A percentile compares a stretch with the other conserved stretches of the same genome.
Conservation (phyloP, 2,888 invertebrate species). For the Anaspis maculata region DNA sequence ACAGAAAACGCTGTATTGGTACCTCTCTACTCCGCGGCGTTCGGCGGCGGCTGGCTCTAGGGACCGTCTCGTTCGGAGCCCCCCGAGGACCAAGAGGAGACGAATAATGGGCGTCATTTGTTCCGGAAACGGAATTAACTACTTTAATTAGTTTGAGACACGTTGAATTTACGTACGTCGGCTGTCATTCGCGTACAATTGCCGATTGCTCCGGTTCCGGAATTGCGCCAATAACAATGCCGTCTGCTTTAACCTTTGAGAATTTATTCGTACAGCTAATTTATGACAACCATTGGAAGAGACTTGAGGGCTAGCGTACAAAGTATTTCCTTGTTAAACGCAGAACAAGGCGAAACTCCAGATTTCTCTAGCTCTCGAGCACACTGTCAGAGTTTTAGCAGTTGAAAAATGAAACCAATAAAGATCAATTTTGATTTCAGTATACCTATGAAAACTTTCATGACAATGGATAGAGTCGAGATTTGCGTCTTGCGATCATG, state of each 20-base stretch:
- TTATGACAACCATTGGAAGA: conserved; percentile 24
- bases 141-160: conserved; percentile 45
- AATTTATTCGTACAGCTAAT: conserved; percentile 30
- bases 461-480: too few species aligned
- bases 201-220: conserved; percentile 31
- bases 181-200: conserved; percentile 35
- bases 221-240: conserved; percentile 35
- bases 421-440: too few species aligned
- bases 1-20: too few species aligned
- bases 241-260: conserved; percentile 31
- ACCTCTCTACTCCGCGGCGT: too few species aligned
- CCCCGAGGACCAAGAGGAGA: conserved; percentile 30
- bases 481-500: too few species aligned
- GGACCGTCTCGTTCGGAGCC: conserved; percentile 24
- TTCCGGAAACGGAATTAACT: conserved; percentile 44
- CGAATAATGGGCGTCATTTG: conserved; percentile 41
- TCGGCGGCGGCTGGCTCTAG: conserved; percentile 13
- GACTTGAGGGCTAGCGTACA: conserved; percentile 14
- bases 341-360: not conserved
- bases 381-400: too few species aligned
- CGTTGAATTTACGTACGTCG: conserved; percentile 42
- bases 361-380: too few species aligned
- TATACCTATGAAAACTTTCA: not conserved
- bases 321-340: conserved; percentile 11
- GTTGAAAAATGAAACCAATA: too few species aligned